These are phyloP conservation scores for Drosophila subpulchrella DNA, from an alignment of 1,140 invertebrate species.

Conservation along the genomic window DNA sequence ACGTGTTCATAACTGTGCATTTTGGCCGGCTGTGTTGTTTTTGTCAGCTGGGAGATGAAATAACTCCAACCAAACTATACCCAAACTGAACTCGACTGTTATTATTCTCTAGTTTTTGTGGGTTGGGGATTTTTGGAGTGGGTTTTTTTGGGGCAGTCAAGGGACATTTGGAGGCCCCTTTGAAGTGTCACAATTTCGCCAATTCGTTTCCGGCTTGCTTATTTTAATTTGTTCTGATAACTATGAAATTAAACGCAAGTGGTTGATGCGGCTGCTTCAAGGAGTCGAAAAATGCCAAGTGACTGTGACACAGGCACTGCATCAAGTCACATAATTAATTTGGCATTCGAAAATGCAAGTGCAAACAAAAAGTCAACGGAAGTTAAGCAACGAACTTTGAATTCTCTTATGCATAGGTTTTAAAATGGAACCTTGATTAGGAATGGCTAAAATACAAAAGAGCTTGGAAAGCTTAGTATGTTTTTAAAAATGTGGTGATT, in stretches of 20 bases:
- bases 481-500: too few relatives aligned
- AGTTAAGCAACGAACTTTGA: too few relatives aligned
- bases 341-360: too few relatives aligned
- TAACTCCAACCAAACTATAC: slow-evolving; percentile 21
- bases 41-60: slow-evolving; percentile 37
- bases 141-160: neutral
- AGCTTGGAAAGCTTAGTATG: too few relatives aligned
- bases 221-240: slow-evolving; percentile 36
- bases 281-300: neutral
- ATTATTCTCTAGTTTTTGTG: slow-evolving; percentile 4
- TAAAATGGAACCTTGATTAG: neutral
- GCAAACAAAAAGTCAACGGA: too few relatives aligned
- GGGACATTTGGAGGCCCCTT: slow-evolving; percentile 6
- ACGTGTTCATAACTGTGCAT: slow-evolving; percentile 52
- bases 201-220: slow-evolving; percentile 8
- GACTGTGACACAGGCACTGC: too few relatives aligned
- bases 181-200: slow-evolving; percentile 46
- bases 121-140: neutral
- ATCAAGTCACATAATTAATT: slow-evolving; percentile 8
- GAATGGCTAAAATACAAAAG: neutral
- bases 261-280: neutral
- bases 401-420: too few relatives aligned
- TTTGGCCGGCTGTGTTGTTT: slow-evolving; percentile 35
- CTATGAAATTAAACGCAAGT: slow-evolving; percentile 62
- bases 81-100: slow-evolving; percentile 43